Evolutionary conservation across 1,140 invertebrate species (phyloP), one percentile per base, ranked within the genome.

Genomic region (Mycetomoellerius zeteki): DNA sequence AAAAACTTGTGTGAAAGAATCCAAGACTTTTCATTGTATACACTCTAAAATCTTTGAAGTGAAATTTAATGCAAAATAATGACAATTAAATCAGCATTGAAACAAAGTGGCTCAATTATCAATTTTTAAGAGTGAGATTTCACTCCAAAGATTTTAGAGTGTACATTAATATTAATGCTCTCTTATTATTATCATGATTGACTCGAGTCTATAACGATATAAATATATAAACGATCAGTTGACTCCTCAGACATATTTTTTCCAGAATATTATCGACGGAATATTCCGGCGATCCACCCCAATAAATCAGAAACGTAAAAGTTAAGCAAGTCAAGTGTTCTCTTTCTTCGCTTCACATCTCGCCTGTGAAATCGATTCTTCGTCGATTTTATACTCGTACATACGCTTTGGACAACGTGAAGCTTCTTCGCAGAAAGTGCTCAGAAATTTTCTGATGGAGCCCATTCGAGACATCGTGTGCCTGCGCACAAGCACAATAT

Each of bases 391-490:
- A 24, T 47, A 21, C 60, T 58, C 84, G 27, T 24, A 24, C 75
- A 56, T 47, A 21, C 47, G 62, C 73, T 85, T 78, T 67, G 72
- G 64, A 54, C 75, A 76, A 77, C 75, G 78, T 60, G 62, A 85
- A 47, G 72, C 75, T 75, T 75, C 80, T 84, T 84, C 80, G 80
- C 54, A 33, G 69, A 75, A 84, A 84, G 80, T 84, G 69, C 80
- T 75, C 72, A 69, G 80, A 84, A 84, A 84, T 84, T 84, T 84
- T 84, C 80, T 75, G 80, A 84, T 84, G 69, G 69, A 84, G 56
- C 80, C 69, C 80, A 75, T 84, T 84, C 80, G 80, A 75, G 69
- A 84, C 80, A 75, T 84, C 54, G 80, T 43, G 27, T 84, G 80
- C 54, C 54, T 58, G 80, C 54, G 80, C 54, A 54, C 54, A 84